phyloP scores from a whole-genome alignment of 1,140 invertebrate species.

The Pristionchus pacificus region DNA sequence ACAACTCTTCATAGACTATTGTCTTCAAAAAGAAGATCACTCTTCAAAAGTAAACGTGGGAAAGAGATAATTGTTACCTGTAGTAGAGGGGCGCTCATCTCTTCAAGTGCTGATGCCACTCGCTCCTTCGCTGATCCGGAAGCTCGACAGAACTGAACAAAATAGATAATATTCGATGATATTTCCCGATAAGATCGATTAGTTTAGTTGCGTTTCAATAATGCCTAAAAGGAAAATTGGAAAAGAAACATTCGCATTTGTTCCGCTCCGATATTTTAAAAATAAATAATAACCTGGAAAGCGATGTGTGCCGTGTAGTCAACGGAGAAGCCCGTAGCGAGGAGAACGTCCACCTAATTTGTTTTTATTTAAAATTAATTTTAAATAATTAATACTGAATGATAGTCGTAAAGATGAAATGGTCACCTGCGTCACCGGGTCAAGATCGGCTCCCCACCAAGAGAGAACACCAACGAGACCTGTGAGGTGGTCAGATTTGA shows the following conservation, averaged over 20 bases:
- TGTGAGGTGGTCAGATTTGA: too few species aligned
- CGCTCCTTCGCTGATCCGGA: slow-evolving; percentile 34
- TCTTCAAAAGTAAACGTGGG: background rate
- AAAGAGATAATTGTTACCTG: background rate
- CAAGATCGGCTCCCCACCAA: slow-evolving; percentile 56
- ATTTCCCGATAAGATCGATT: too few species aligned
- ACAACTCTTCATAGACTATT: too few species aligned
- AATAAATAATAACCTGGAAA: slow-evolving; percentile 32
- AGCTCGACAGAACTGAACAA: slow-evolving; percentile 16
- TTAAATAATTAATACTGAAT: too few species aligned
- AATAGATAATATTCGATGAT: background rate
- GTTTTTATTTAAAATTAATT: too few species aligned
- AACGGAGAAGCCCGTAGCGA: slow-evolving; percentile 52
- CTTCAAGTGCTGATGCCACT: slow-evolving; percentile 37
- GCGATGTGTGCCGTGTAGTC: slow-evolving; percentile 56
- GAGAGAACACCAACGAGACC: slow-evolving; percentile 49
- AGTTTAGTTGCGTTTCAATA: background rate
- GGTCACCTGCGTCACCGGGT: slow-evolving; percentile 51
- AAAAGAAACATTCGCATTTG: too few species aligned
- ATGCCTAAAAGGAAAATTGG: background rate
- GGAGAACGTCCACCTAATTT: slow-evolving; percentile 39
- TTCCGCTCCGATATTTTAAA: too few species aligned
- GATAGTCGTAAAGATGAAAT: too few species aligned
- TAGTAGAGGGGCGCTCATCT: background rate
- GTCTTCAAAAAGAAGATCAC: too few species aligned